phyloP scores from a whole-genome alignment of 92 coral and sea anemone species.

The Palythoa grandiflora region DNA sequence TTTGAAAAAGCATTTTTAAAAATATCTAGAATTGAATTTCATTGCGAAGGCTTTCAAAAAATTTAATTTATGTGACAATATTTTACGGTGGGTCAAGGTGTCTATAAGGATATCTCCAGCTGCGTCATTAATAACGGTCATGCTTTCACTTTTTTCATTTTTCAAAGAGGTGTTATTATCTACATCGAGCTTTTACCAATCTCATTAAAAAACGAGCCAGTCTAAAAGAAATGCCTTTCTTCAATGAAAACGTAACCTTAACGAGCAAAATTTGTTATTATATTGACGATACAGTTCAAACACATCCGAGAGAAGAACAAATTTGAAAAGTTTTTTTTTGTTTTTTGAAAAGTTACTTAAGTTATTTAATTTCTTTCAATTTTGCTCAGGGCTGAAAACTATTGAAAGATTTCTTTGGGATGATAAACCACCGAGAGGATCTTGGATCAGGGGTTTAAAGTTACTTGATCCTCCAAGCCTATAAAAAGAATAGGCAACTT shows the following conservation, averaged over 20 bases:
- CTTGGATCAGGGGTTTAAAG: neutral
- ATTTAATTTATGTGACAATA: neutral
- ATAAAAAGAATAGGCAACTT: neutral
- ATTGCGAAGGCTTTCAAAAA: neutral
- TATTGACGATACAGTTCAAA: no score
- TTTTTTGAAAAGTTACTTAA: neutral
- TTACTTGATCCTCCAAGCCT: slow-evolving; percentile 1
- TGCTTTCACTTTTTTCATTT: neutral
- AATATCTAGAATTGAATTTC: neutral
- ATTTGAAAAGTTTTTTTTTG: no score
- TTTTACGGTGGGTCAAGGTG: neutral
- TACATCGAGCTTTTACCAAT: neutral
- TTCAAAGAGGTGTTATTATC: neutral
- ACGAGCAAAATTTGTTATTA: neutral
- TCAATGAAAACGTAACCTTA: neutral
- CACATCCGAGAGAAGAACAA: no score
- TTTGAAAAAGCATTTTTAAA: neutral
- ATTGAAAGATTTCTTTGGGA: neutral
- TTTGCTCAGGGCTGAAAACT: neutral
- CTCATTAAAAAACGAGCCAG: neutral
- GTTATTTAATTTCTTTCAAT: slow-evolving; percentile 3
- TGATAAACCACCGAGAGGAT: neutral
- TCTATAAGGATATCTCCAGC: no score
- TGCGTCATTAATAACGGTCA: neutral
- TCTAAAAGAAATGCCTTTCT: neutral